A percentile compares a stretch with the other conserved stretches of the same genome.
Conservation (phyloP, 2,888 invertebrate genomes). For the Plagodis dolabraria region DNA sequence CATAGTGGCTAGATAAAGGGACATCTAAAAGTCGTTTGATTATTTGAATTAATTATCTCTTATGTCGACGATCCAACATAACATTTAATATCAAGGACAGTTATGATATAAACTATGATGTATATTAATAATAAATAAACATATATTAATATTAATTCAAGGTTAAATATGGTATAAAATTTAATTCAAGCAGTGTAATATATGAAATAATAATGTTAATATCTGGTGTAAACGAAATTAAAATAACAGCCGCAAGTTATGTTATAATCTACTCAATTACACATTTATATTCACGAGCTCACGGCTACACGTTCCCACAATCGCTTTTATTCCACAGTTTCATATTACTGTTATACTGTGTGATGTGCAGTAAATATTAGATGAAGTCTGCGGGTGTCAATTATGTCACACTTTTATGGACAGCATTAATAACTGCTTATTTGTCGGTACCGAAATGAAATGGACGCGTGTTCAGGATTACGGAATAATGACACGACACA, state of each 20-base stretch:
- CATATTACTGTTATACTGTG: conserved; percentile 69
- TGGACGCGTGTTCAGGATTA: conserved; percentile 77
- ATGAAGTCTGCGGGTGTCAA: conserved; percentile 71
- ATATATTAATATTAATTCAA: too few relatives aligned
- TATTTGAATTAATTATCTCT: too few relatives aligned
- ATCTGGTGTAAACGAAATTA: conserved; percentile 23
- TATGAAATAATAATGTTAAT: neutral
- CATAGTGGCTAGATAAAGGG: too few relatives aligned
- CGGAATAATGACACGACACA: conserved; percentile 52
- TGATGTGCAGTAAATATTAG: conserved; percentile 78
- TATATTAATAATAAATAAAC: too few relatives aligned
- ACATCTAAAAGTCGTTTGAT: too few relatives aligned
- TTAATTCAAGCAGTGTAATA: conserved; percentile 10
- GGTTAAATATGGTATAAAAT: too few relatives aligned
- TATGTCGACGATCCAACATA: too few relatives aligned
- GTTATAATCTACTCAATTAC: conserved; percentile 49
- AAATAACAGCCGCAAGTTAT: conserved; percentile 41
- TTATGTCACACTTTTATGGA: conserved; percentile 63
- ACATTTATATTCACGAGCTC: conserved; percentile 54
- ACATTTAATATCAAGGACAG: too few relatives aligned
- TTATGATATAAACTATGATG: too few relatives aligned
- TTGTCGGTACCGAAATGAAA: conserved; percentile 76
- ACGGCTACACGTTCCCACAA: conserved; percentile 57
- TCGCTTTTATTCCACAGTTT: conserved; percentile 60
- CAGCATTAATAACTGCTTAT: conserved; percentile 76